Evolutionary conservation across 2,113 vertebrate genomes (phyloP), one percentile per base, ranked within the genome.

Genomic region (Vidua macroura): DNA sequence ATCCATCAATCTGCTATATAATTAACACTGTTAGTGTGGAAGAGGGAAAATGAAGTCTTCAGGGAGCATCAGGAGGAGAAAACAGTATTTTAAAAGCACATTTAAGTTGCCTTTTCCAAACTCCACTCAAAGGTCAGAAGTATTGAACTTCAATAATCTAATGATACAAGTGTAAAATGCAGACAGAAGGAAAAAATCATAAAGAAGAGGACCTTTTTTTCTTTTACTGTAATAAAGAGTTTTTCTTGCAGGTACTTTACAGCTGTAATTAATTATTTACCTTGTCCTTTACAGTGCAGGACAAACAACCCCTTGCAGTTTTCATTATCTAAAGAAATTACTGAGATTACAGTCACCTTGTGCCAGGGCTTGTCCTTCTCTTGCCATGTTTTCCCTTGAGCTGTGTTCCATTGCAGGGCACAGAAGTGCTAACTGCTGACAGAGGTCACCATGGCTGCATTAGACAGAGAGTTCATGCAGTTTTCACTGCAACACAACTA

Each of bases 201-300:
- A 41, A 77, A 77, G 13, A 93, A 39, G 6, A 56, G 2, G 6
- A 41, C 3, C 0, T 7, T 28, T 52, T 30, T 33, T 59, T 35
- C 41, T 49, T 62, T 33, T 13, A 15, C 9, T 0, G 18, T 69
- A 92, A 75, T 55, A 83, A 74, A 62, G 24, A 28, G 6, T 4
- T 73, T 76, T 91, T 88, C 51, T 66, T 79, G 46, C 37, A 74
- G 30, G 30, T 90, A 43, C 56, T 69, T 90, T 90, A 67, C 30
- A 89, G 15, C 27, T 62, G 37, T 72, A 91, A 86, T 92, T 81
- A 94, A 92, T 91, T 94, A 86, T 94, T 94, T 92, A 85, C 51
- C 12, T 92, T 41, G 75, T 39, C 85, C 64, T 86, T 88, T 69
- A 74, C 10, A n/a, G 31, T 64, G 25, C 56, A 69, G 68, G 52